A percentile compares a stretch with the other conserved stretches of the same genome.
Evolutionary conservation across 2,797 vertebrate species (phyloP).

Genomic region (Crypturellus tataupa): DNA sequence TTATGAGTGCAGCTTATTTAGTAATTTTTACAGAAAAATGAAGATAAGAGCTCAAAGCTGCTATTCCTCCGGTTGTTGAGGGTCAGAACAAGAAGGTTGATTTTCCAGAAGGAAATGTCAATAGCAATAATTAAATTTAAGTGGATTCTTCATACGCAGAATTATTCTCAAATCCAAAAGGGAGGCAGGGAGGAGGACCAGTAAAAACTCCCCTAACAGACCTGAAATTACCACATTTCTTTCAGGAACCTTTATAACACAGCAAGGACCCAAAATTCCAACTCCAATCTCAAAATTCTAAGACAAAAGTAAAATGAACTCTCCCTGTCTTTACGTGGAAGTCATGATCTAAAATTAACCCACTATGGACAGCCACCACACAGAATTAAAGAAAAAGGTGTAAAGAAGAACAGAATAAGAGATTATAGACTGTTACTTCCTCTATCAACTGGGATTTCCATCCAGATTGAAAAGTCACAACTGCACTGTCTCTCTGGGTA

Average conservation of each 20-base stretch:
- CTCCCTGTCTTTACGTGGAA: background rate
- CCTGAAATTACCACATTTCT: background rate
- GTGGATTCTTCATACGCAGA: constrained; percentile 1
- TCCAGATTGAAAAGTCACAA: background rate
- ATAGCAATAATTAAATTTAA: constrained; percentile 37
- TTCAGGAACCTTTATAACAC: background rate
- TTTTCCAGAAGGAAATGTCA: constrained; percentile 41
- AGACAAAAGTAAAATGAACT: constrained; percentile 5
- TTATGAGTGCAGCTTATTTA: constrained; percentile 25
- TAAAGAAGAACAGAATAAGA: background rate
- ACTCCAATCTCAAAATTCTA: background rate
- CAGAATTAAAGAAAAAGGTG: background rate
- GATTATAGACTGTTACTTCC: background rate
- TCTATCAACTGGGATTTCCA: background rate
- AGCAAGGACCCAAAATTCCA: background rate
- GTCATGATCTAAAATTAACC: background rate
- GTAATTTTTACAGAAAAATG: constrained; percentile 32
- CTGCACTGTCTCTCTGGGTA: background rate
- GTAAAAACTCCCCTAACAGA: background rate
- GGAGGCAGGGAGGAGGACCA: background rate
- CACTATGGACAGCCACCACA: background rate
- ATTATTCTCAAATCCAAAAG: background rate
- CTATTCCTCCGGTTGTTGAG: constrained; percentile 14
- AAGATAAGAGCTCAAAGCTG: background rate
- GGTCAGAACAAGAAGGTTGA: constrained; percentile 6